These are phyloP conservation scores for Melinaea marsaeus DNA, from an alignment of 2,888 invertebrate species.

Conservation along the genomic window DNA sequence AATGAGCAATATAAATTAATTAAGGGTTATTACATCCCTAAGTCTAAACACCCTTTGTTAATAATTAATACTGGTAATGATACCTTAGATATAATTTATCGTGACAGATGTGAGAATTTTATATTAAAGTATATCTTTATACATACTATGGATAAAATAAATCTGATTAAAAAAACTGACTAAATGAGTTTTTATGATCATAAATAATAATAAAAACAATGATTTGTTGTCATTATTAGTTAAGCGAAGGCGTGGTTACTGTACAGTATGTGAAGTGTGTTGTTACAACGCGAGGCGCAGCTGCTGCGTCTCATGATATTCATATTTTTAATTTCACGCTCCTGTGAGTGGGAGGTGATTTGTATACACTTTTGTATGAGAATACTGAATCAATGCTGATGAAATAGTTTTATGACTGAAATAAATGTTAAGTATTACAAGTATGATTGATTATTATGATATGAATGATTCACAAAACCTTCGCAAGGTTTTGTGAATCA, in stretches of 20 bases:
- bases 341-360: constrained; percentile 47
- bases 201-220: constrained; percentile 24
- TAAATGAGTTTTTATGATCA: too few species aligned
- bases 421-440: not conserved
- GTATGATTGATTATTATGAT: too few species aligned
- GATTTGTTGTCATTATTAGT: constrained; percentile 28
- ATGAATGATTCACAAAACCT: too few species aligned
- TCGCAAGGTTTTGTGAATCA: too few species aligned
- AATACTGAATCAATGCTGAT: not conserved
- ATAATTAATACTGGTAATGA: constrained; percentile 12
- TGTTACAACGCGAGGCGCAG: constrained; percentile 33
- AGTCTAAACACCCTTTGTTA: constrained; percentile 5
- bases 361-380: constrained; percentile 37
- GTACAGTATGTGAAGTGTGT: not conserved
- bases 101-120: not conserved
- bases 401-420: not conserved
- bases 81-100: constrained; percentile 10
- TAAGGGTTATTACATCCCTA: constrained; percentile 10
- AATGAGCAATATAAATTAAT: constrained; percentile 22
- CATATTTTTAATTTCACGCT: constrained; percentile 65
- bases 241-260: constrained; percentile 26
- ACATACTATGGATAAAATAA: not conserved
- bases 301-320: constrained; percentile 59
- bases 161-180: too few species aligned
- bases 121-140: not conserved